Evolutionary conservation across 2,113 vertebrate genomes (phyloP).

Genomic region (Cyrtonyx montezumae): DNA sequence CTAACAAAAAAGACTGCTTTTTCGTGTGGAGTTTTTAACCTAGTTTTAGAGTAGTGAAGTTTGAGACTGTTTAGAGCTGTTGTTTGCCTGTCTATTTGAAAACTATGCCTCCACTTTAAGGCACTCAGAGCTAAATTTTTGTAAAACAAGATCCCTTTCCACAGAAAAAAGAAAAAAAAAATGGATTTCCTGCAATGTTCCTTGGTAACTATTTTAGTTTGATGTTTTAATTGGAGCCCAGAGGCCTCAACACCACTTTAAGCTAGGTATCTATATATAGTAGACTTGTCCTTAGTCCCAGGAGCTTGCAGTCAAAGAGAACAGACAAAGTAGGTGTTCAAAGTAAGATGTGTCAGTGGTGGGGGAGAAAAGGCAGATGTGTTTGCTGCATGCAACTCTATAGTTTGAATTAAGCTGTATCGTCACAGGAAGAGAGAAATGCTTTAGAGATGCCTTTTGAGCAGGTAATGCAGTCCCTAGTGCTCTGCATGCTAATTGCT

Average conservation of each 20-base stretch:
- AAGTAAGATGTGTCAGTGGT: background rate
- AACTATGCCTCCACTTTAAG: background rate
- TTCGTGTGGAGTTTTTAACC: slow-evolving; percentile 12
- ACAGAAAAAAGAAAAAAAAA: background rate
- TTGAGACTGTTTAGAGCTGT: slow-evolving; percentile 12
- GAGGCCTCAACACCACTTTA: background rate
- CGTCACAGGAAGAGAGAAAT: background rate
- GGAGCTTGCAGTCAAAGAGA: background rate
- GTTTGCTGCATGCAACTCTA: background rate
- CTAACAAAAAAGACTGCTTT: slow-evolving; percentile 6
- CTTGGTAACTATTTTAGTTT: background rate
- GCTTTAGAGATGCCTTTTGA: background rate
- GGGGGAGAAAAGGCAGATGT: no score
- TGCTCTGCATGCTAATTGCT: background rate
- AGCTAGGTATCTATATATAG: background rate
- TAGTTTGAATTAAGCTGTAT: background rate
- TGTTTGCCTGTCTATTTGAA: background rate
- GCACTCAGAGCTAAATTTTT: background rate
- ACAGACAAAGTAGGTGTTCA: background rate
- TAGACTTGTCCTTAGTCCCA: background rate
- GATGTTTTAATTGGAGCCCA: background rate
- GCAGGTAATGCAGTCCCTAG: background rate
- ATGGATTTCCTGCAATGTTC: background rate
- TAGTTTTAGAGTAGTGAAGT: background rate
- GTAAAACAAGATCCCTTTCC: background rate